phyloP scores from a whole-genome alignment of 2,113 vertebrate genomes.

The Hyaena hyaena region DNA sequence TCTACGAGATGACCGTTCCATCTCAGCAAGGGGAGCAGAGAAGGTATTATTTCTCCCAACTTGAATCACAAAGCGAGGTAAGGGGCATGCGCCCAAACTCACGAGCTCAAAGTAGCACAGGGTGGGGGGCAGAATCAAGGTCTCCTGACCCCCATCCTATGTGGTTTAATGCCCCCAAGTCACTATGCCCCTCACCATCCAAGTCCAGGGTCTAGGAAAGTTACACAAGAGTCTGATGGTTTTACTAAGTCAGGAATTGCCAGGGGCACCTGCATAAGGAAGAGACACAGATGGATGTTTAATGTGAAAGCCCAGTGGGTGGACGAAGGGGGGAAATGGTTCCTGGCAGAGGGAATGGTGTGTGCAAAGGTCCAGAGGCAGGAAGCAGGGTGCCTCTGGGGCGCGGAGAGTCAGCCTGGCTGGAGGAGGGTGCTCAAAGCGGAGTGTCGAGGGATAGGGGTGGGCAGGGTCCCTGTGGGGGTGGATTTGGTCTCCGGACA shows the following conservation, averaged over 20 bases:
- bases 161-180: fast-evolving
- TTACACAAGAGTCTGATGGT: fast-evolving
- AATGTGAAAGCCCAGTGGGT: fast-evolving
- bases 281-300: fast-evolving
- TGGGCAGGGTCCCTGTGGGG: background rate
- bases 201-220: background rate
- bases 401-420: background rate
- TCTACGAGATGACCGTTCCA: too few species aligned
- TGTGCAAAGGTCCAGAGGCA: background rate
- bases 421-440: too few species aligned
- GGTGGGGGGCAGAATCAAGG: background rate
- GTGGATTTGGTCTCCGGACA: background rate
- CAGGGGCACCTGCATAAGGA: background rate
- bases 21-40: background rate
- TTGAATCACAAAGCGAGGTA: fast-evolving
- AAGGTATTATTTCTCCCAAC: fast-evolving
- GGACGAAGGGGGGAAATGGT: fast-evolving
- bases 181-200: background rate
- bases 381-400: background rate
- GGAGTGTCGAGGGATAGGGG: background rate
- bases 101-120: fast-evolving
- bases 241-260: too few species aligned
- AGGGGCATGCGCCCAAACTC: fast-evolving
- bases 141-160: fast-evolving
- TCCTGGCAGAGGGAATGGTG: fast-evolving